Base-by-base conservation (phyloP, 2,797 vertebrate genomes). In the Novumbra hubbsi region DNA sequence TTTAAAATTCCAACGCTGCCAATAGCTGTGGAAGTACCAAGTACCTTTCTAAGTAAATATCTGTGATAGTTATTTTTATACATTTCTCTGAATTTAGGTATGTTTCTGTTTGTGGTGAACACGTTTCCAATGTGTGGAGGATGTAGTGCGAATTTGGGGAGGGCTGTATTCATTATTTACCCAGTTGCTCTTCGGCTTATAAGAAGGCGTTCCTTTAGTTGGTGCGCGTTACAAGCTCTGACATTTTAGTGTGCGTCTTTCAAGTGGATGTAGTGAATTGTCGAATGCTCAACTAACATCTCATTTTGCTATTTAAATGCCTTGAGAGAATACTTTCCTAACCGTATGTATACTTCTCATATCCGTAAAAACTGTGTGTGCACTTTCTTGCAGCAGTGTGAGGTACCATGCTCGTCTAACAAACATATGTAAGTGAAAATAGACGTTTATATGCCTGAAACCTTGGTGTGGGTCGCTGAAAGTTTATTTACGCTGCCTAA, bases 111-210 rank as follows among this genome's bases (percentile, higher is more conserved):
- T 9, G 0, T 38, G 15, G 21, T 1, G 28, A 57, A 67, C n/a
- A 1, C 1, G 4, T 67, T 32, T 57, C 17, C 24, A 38, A 17
- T 38, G 19, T 34, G 67, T 74, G 82, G 78, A 86, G 88, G 91
- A 76, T 84, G 78, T 78, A 21, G 62, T 55, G 65, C 73, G 80
- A 85, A 3, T 38, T 64, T 27, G 77, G 48, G 79, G 60, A 80
- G 57, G 52, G 66, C 9, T 55, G 74, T 45, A 12, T 45, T 45
- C 41, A 45, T 12, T 45, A 45, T 68, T 73, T 72, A 67, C 74
- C 17, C 81, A 85, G 90, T 76, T 19, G 90, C 89, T 16, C 74
- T 92, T 81, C 84, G 88, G 89, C 83, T 78, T 92, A 92, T 93
- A 94, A 92, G 88, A 16, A 81, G 84, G 88, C 86, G 84, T 86